Evolutionary conservation across 2,888 invertebrate genomes (phyloP).

Genomic region (Polydrusus tereticollis): DNA sequence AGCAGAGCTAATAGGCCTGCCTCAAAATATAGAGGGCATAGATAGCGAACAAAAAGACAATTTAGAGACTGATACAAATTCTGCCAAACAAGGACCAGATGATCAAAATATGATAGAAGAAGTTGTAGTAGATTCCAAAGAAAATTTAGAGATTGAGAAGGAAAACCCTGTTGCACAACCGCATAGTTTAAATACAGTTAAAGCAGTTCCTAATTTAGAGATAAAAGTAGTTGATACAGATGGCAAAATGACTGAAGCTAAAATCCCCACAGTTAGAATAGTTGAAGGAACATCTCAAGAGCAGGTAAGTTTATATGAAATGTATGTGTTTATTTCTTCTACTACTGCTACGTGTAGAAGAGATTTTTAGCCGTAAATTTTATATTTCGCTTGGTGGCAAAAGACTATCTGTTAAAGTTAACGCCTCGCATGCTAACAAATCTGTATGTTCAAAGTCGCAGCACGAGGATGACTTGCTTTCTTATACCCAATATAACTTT

Average conservation of each 20-base stretch:
- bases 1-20: background rate
- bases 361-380: background rate
- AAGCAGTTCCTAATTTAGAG: background rate
- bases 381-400: background rate
- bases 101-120: background rate
- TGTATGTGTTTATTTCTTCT: background rate
- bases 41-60: background rate
- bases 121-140: background rate
- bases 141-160: background rate
- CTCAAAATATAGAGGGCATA: background rate
- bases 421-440: constrained; percentile 29
- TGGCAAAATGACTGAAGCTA: background rate
- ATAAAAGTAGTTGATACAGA: background rate
- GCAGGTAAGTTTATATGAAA: background rate
- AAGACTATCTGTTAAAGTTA: constrained; percentile 7
- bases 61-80: constrained; percentile 8
- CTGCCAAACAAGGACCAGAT: background rate
- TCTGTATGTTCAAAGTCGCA: constrained; percentile 38
- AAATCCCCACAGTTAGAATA: background rate
- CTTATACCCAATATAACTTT: constrained; percentile 71
- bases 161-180: background rate
- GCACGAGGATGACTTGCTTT: constrained; percentile 63
- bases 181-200: background rate
- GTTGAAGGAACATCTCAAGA: background rate
- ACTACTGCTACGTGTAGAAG: background rate